Percentiles rank a stretch among this genome's conserved stretches.
Conservation (phyloP, 1,140 invertebrate species). For the Trichonephila clavata region DNA sequence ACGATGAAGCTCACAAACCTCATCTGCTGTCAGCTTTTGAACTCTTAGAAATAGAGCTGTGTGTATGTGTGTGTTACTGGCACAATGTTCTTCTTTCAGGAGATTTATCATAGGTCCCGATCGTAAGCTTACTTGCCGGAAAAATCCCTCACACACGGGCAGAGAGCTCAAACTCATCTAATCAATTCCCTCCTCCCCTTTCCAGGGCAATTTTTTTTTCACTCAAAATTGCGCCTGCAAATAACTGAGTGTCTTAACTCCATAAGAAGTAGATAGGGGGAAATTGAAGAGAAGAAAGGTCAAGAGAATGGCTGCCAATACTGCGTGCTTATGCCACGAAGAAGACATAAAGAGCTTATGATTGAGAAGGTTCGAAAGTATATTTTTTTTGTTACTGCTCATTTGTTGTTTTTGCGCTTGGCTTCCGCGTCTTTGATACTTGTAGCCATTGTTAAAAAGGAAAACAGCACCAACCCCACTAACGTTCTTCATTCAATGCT, state of each 20-base stretch:
- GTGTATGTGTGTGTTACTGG: background rate
- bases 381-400: constrained; percentile 6
- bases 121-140: constrained; percentile 24
- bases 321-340: background rate
- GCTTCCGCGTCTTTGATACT: background rate
- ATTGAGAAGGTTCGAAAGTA: constrained; percentile 28
- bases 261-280: constrained; percentile 20
- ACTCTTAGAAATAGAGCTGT: background rate
- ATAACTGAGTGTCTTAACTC: background rate
- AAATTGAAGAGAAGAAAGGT: background rate
- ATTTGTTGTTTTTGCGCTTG: constrained; percentile 25
- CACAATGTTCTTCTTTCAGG: background rate
- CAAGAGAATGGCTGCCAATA: constrained; percentile 41
- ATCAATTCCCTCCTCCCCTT: constrained; percentile 3
- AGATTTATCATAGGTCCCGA: constrained; percentile 27
- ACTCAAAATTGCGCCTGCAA: background rate
- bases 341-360: constrained; percentile 38
- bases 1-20: background rate
- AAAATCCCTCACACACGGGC: background rate
- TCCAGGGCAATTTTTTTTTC: background rate
- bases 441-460: constrained; percentile 50
- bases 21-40: constrained; percentile 26
- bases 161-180: background rate
- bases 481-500: constrained; percentile 35
- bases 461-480: background rate